These are phyloP conservation scores for Pseudomyrmex gracilis DNA, from an alignment of 1,140 invertebrate genomes.

Conservation along the genomic window DNA sequence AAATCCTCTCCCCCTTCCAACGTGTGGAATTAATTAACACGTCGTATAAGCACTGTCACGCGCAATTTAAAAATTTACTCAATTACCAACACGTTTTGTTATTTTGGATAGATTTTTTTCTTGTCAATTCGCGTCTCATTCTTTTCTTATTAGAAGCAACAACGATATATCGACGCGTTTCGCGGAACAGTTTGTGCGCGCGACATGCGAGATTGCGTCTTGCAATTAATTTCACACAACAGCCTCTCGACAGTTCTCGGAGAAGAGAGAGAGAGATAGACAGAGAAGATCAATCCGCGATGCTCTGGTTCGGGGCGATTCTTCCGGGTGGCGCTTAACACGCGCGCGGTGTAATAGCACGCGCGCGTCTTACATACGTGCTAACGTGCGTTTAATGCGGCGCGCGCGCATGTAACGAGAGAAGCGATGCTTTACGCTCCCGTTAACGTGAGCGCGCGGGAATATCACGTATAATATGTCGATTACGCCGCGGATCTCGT, in stretches of 20 bases:
- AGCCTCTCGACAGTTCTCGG: background rate
- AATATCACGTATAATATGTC: constrained; percentile 57
- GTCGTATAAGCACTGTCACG: background rate
- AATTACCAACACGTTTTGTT: too few species aligned
- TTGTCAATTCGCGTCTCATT: background rate
- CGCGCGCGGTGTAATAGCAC: constrained; percentile 52
- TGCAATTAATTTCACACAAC: constrained; percentile 62
- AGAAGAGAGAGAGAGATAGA: constrained; percentile 34
- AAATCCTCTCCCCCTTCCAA: too few species aligned
- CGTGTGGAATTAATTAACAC: background rate
- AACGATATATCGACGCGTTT: background rate
- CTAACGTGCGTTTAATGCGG: constrained; percentile 57
- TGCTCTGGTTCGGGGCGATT: constrained; percentile 59
- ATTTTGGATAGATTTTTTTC: too few species aligned
- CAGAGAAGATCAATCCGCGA: constrained; percentile 57
- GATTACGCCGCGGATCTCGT: constrained; percentile 54
- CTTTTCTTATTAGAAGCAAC: background rate
- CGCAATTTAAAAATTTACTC: background rate
- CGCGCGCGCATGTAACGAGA: constrained; percentile 48
- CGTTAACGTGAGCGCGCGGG: constrained; percentile 58
- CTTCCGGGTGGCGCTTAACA: constrained; percentile 50
- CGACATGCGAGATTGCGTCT: background rate
- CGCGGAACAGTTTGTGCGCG: background rate
- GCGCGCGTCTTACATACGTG: constrained; percentile 32
- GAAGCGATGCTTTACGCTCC: constrained; percentile 70